Evolutionary conservation across 2,888 invertebrate genomes (phyloP), one percentile per base, ranked within the genome.

Genomic region (Amphipoea lucens): DNA sequence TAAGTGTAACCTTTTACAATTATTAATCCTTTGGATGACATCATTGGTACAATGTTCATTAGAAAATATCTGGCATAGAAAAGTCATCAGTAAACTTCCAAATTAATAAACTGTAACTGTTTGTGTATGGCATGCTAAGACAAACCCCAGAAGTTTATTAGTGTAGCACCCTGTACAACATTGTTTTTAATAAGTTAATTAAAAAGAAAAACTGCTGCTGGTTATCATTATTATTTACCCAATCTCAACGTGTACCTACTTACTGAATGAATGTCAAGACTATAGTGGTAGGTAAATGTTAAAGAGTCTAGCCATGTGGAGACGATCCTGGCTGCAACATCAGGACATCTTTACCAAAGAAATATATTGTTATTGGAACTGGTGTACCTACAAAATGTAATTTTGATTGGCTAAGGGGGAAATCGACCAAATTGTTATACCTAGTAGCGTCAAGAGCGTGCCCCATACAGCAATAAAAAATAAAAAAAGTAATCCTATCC

Each of bases 241-340:
- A n/a, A 60, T 60, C 12, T 60, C 60, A 60, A n/a, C n/a, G 60
- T 60, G 60, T 60, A 60, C n/a, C 60, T 60, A n/a, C n/a, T n/a
- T 57, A 23, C 23, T 60, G 12, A n/a, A 60, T 60, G n/a, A n/a
- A 60, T 60, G 12, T n/a, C 4, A 12, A 60, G n/a, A 12, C 4
- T 12, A n/a, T n/a, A 60, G 11, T 60, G n/a, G 12, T 12, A 60
- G 60, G 4, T n/a, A n/a, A 3, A 9, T 23, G 57, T n/a, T n/a
- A n/a, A 60, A n/a, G n/a, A 54, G 54, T 54, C 20, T 20, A 54
- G 20, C 54, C 20, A 54, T 54, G 6, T 54, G 54, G 54, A 6
- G 54, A 54, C 17, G 54, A 54, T 54, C 54, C 54, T 54, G 54
- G 6, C 20, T 54, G 54, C 54, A 54, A 20, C 54, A 54, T 54